These are phyloP conservation scores for Sarcophaga subvicina DNA, from an alignment of 2,888 invertebrate genomes.

Conservation along the genomic window DNA sequence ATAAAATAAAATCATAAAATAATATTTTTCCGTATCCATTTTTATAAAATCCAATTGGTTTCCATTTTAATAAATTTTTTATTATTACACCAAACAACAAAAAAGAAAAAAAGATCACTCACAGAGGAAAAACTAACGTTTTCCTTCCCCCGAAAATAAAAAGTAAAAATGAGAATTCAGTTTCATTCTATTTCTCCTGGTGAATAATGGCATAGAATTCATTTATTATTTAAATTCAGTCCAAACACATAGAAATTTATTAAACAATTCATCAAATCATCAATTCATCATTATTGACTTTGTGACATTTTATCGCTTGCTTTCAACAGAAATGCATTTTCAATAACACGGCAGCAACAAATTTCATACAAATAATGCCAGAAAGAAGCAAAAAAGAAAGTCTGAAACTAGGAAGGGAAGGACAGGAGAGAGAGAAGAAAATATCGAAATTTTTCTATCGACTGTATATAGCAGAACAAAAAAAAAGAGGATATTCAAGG, in stretches of 20 bases:
- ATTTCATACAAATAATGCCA: conserved; percentile 29
- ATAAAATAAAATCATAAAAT: too few relatives aligned
- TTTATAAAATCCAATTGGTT: conserved; percentile 26
- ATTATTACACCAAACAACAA: not conserved
- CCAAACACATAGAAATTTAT: conserved; percentile 36
- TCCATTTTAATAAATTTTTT: conserved; percentile 33
- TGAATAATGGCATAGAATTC: conserved; percentile 13
- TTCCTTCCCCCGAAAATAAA: not conserved
- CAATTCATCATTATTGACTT: conserved; percentile 64
- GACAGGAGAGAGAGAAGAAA: not conserved
- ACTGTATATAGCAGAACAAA: conserved; percentile 13
- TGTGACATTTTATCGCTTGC: conserved; percentile 67
- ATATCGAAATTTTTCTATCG: not conserved
- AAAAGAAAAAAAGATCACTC: conserved; percentile 28
- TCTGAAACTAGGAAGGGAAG: not conserved
- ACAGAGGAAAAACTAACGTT: conserved; percentile 22
- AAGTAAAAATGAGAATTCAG: not conserved
- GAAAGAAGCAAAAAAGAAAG: conserved; percentile 1
- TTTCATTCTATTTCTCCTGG: not conserved
- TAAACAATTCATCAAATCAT: conserved; percentile 59
- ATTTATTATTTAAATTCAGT: conserved; percentile 54
- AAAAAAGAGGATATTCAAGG: too few relatives aligned
- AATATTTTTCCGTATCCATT: not conserved
- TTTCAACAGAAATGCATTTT: conserved; percentile 60
- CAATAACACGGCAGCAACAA: conserved; percentile 17